Percentiles rank a stretch among this genome's conserved stretches.
Conservation (phyloP, 2,797 vertebrate genomes). For the Hybognathus amarus region DNA sequence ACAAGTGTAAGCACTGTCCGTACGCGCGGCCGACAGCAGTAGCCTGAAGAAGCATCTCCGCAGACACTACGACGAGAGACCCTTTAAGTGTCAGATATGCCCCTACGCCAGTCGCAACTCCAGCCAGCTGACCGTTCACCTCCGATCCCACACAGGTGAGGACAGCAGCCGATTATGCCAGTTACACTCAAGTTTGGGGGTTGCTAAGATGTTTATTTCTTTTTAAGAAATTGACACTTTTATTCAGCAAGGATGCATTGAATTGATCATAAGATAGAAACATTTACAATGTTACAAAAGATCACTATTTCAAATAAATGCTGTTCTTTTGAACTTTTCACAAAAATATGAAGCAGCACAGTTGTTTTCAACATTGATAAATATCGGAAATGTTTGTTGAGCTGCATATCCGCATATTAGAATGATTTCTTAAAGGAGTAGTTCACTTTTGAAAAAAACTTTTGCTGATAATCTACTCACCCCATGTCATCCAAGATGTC, state of each 20-base stretch:
- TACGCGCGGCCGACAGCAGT: conserved; percentile 98
- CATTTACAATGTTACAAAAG: too few relatives aligned
- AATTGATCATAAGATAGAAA: not conserved
- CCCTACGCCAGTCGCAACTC: conserved; percentile 97
- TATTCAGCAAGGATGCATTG: not conserved
- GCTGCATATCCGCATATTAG: not conserved
- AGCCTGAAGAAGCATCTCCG: conserved; percentile 97
- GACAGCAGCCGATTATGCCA: not conserved
- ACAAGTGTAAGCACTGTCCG: conserved; percentile 93
- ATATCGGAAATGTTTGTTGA: not conserved
- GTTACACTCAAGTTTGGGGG: not conserved
- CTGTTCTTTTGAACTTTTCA: not conserved
- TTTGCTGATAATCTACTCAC: too few relatives aligned
- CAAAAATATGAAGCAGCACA: not conserved
- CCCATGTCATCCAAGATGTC: too few relatives aligned
- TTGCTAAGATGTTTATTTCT: not conserved
- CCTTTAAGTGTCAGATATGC: conserved; percentile 99
- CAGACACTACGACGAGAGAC: conserved; percentile 93
- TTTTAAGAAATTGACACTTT: not conserved
- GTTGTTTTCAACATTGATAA: not conserved
- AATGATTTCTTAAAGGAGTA: not conserved
- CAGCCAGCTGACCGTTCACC: conserved; percentile 97
- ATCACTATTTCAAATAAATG: not conserved
- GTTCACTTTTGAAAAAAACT: too few relatives aligned
- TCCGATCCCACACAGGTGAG: conserved; percentile 95